Conservation (phyloP, 2,797 vertebrate species). For the Pempheris klunzingeri region DNA sequence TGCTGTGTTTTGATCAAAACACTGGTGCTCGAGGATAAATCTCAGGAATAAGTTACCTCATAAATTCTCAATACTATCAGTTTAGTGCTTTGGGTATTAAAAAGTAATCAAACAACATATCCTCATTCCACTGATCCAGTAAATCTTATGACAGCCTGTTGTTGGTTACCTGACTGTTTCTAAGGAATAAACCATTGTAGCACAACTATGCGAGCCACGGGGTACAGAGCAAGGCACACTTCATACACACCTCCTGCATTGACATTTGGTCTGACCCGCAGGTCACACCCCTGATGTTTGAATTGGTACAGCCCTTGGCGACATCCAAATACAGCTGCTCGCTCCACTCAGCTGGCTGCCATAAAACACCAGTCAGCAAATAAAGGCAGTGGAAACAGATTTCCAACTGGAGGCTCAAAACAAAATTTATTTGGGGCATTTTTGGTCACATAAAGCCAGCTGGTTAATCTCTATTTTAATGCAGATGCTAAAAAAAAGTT, state of each 20-base stretch:
- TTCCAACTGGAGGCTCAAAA: constrained; percentile 30
- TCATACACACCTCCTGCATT: constrained; percentile 2
- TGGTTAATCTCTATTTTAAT: constrained; percentile 48
- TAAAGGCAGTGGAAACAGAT: constrained; percentile 24
- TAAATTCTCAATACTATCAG: constrained; percentile 20
- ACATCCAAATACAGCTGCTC: constrained; percentile 67
- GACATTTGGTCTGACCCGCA: constrained; percentile 36
- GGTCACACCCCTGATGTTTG: constrained; percentile 45
- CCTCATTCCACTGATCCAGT: constrained; percentile 17
- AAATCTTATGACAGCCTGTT: constrained; percentile 22
- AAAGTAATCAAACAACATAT: constrained; percentile 27
- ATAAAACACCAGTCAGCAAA: constrained; percentile 53
- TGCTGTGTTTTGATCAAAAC: neutral
- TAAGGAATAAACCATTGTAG: constrained; percentile 31
- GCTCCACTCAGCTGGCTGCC: constrained; percentile 23
- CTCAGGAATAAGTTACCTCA: constrained; percentile 27
- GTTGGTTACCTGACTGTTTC: constrained; percentile 36
- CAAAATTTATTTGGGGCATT: constrained; percentile 48
- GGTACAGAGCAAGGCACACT: neutral
- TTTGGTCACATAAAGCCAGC: constrained; percentile 17
- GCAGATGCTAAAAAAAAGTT: constrained; percentile 21
- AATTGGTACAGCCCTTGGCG: constrained; percentile 37
- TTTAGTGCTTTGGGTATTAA: constrained; percentile 44
- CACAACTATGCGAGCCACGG: neutral
- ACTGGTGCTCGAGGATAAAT: neutral